phyloP scores from a whole-genome alignment of 2,888 invertebrate species.

The Drosophila mulleri region DNA sequence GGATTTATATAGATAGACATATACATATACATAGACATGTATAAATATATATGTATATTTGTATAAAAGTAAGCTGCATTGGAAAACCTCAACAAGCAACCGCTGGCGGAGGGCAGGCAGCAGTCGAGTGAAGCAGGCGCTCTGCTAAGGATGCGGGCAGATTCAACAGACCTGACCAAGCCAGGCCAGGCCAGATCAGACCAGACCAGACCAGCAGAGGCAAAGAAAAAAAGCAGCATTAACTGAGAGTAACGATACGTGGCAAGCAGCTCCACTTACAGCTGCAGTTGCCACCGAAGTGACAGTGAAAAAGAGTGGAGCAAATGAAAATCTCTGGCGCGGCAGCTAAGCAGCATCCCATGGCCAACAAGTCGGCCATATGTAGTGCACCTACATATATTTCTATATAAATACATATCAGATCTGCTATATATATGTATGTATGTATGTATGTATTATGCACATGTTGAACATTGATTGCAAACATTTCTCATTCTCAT shows the following conservation, averaged over 20 bases:
- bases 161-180: slow-evolving; percentile 1
- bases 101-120: no score
- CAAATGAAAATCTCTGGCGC: slow-evolving; percentile 8
- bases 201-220: neutral
- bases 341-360: neutral
- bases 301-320: neutral
- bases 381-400: neutral
- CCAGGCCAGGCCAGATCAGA: neutral
- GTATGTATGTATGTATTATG: neutral
- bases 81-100: slow-evolving; percentile 11
- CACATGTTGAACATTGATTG: neutral
- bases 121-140: neutral
- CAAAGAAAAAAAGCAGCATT: slow-evolving; percentile 5
- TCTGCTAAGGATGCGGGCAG: neutral
- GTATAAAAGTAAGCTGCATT: neutral
- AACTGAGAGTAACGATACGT: slow-evolving; percentile 6
- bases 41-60: neutral
- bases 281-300: slow-evolving; percentile 1
- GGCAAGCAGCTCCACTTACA: neutral
- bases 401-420: neutral
- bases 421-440: no score
- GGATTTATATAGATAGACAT: slow-evolving; percentile 4
- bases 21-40: slow-evolving; percentile 6
- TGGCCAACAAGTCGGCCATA: neutral
- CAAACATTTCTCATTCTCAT: neutral